Base-by-base conservation (phyloP, 2,888 invertebrate species). In the Drosophila testacea region DNA sequence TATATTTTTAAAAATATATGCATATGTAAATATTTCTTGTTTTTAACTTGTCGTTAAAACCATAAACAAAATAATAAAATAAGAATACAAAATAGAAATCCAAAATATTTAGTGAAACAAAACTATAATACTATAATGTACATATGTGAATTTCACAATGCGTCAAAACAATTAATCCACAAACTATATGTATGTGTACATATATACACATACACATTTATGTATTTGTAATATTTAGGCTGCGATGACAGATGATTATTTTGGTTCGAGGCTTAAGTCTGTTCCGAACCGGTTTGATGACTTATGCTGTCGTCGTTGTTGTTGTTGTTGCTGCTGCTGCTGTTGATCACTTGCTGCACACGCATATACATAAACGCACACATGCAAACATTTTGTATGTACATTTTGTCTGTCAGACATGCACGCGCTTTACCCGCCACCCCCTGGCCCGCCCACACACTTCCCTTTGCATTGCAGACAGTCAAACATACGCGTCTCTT, bases 391-490 rank as follows among this genome's bases (percentile, higher is more conserved):
- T 50, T 59, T 44, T 51, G 57, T 73, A 51, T 71, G 52, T 68
- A 72, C 41, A 69, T 63, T 60, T 63, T 63, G 62, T 63, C 63
- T 78, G 78, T 59, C 73, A 68, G 79, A 74, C 81, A 69, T 67
- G 61, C 57, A 73, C 48, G 69, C 77, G 62, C 62, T 52, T 66
- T 42, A 46, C 65, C 62, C 68, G 44, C 72, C 57, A 44, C 32
- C 59, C 48, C 38, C 16, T 27, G 32, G 16, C 52, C 62, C 81
- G 71, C 81, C 84, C 77, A 81, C 87, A 81, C 76, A 67, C 76
- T 70, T 83, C 47, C 61, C 60, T 82, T 77, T 85, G 82, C 79
- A 84, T 67, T 85, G 78, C 83, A 82, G 67, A 65, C 84, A 68
- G 30, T 30, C 59, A 76, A 55, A 48, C 36, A 56, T 42, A 46